A percentile compares a stretch with the other conserved stretches of the same genome.
Conservation (phyloP, 2,888 invertebrate species). For the Athalia rosae region DNA sequence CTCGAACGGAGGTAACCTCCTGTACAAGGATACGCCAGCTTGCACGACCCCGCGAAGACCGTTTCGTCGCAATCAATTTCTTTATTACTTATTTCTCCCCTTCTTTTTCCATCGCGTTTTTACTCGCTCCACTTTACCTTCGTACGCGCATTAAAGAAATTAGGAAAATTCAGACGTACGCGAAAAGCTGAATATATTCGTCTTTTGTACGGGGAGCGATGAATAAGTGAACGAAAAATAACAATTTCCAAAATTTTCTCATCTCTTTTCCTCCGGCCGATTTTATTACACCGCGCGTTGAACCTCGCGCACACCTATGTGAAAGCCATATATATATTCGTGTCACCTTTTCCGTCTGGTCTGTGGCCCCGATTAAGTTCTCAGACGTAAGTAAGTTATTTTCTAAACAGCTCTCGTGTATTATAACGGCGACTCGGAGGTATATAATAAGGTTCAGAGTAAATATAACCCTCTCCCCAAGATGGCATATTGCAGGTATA, state of each 20-base stretch:
- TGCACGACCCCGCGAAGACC: conserved; percentile 5
- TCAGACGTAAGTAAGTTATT: neutral
- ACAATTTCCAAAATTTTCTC: neutral
- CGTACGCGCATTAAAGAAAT: conserved; percentile 5
- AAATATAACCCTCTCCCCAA: no score
- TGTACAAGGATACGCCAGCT: conserved; percentile 51
- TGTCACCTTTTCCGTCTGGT: neutral
- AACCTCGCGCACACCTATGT: neutral
- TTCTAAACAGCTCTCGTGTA: neutral
- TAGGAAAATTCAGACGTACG: neutral
- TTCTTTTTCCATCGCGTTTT: no score
- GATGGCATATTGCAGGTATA: no score
- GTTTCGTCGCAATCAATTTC: conserved; percentile 10
- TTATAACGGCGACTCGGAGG: no score
- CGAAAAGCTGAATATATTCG: no score
- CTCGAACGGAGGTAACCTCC: neutral
- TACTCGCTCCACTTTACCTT: no score
- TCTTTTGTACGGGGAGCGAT: no score
- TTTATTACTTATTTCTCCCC: neutral
- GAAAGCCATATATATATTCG: neutral
- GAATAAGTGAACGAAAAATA: neutral
- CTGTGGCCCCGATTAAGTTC: neutral
- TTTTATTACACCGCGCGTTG: no score
- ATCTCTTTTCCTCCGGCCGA: no score
- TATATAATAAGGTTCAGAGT: no score